phyloP scores from a whole-genome alignment of 2,113 vertebrate species.

The Myrmecobius fasciatus region DNA sequence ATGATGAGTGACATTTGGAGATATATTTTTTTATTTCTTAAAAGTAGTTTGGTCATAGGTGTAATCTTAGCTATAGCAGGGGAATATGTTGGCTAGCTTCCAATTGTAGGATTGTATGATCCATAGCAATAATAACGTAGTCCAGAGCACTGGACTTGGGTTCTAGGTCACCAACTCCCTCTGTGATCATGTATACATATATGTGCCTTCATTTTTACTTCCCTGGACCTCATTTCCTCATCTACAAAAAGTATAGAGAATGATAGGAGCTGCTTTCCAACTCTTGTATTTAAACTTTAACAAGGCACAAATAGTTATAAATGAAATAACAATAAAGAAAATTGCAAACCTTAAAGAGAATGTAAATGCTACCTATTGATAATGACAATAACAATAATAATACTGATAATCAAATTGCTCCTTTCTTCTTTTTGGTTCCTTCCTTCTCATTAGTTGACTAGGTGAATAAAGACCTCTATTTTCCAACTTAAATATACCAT shows the following conservation, averaged over 20 bases:
- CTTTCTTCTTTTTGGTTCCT: not conserved
- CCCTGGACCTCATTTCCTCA: constrained; percentile 15
- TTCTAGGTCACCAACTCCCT: not conserved
- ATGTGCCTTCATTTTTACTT: constrained; percentile 5
- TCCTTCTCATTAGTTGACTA: not conserved
- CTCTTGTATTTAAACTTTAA: not conserved
- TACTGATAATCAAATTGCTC: not conserved
- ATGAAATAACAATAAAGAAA: not conserved
- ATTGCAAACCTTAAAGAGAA: not conserved
- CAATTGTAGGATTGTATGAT: not conserved
- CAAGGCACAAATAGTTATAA: not conserved
- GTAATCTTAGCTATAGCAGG: not conserved
- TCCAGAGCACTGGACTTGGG: not conserved
- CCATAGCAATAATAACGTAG: not conserved
- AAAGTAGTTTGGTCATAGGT: not conserved
- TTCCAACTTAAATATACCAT: not conserved
- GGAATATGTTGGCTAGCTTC: not conserved
- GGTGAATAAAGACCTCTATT: not conserved
- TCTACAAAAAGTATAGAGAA: not conserved
- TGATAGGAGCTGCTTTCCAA: not conserved
- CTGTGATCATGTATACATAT: not conserved
- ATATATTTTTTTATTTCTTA: not conserved
- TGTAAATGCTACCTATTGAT: not conserved
- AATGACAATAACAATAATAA: not conserved
- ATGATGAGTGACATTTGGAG: constrained; percentile 27